Percentiles rank a stretch among this genome's conserved stretches.
Conservation (phyloP, 2,888 invertebrate species). For the Chymomyza amoena region DNA sequence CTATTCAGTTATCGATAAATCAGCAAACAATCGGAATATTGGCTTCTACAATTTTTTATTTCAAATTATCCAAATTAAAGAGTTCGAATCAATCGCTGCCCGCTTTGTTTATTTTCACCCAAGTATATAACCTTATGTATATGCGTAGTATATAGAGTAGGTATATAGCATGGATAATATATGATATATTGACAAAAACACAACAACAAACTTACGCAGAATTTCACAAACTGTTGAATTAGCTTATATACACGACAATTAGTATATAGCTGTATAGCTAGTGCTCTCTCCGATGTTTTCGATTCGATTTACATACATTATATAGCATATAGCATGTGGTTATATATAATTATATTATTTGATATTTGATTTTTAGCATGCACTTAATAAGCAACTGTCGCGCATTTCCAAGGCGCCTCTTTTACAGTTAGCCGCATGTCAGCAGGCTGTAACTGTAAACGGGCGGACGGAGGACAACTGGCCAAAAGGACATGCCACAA, state of each 20-base stretch:
- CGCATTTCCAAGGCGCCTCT: slow-evolving; percentile 6
- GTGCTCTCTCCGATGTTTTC: neutral
- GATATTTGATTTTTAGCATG: slow-evolving; percentile 46
- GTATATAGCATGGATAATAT: slow-evolving; percentile 5
- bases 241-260: slow-evolving; percentile 25
- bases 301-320: slow-evolving; percentile 12
- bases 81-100: too few relatives aligned
- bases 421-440: slow-evolving; percentile 11
- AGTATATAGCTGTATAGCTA: neutral
- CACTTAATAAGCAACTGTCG: slow-evolving; percentile 28
- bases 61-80: too few relatives aligned
- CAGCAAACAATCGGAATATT: too few relatives aligned
- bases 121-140: slow-evolving; percentile 9
- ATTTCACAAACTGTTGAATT: slow-evolving; percentile 48
- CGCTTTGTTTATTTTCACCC: too few relatives aligned
- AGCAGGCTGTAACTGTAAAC: neutral
- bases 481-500: slow-evolving; percentile 1
- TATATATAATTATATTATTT: slow-evolving; percentile 11
- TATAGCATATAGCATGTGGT: too few relatives aligned
- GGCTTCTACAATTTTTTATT: too few relatives aligned
- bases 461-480: neutral
- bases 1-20: too few relatives aligned
- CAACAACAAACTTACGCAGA: slow-evolving; percentile 55
- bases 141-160: slow-evolving; percentile 1
- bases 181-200: slow-evolving; percentile 9